Base-by-base conservation (phyloP, 2,888 invertebrate genomes). In the Acronicta alni region DNA sequence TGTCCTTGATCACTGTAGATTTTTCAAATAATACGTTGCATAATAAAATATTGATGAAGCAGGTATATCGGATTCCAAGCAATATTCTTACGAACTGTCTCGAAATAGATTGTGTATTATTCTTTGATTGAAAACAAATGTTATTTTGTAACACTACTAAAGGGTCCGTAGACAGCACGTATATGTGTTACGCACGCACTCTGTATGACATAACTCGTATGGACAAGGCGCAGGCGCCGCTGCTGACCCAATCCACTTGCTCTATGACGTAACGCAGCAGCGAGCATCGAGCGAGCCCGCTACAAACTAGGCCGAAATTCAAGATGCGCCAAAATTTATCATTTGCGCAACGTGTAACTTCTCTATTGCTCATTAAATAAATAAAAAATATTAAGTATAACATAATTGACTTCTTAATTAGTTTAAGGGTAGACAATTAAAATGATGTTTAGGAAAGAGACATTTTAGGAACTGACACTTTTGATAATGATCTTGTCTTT, bases 271-370 rank as follows among this genome's bases (percentile, higher is more conserved):
- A 89, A 87, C 75, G 72, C 65, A 78, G 67, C 75, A 67, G 77
- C 71, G 65, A 77, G 70, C 81, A 79, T 72, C 77, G 72, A 68
- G 71, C 81, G 73, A 78, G 18, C 55, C 58, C 59, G 74, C 72
- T 66, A 67, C 81, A 79, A 92, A 89, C 90, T 90, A 84, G 92
- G 91, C 88, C 91, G 87, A 85, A 79, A 81, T 81, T 78, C 82
- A 83, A 89, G 90, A 91, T 89, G 89, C 84, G 83, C 88, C 86
- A 79, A 88, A 91, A 89, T 86, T 84, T 85, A 88, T 84, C 78
- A 78, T 84, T 91, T 89, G 82, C 87, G 84, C 80, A 88, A 90
- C 74, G 62, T 59, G 46, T 41, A 53, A 54, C 57, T 43, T 30
- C 43, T 43, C 35, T 30, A 54, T 26, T 58, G 48, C 53, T 55